Conservation (phyloP, 2,113 vertebrate species). For the Hepsetus odoe region DNA sequence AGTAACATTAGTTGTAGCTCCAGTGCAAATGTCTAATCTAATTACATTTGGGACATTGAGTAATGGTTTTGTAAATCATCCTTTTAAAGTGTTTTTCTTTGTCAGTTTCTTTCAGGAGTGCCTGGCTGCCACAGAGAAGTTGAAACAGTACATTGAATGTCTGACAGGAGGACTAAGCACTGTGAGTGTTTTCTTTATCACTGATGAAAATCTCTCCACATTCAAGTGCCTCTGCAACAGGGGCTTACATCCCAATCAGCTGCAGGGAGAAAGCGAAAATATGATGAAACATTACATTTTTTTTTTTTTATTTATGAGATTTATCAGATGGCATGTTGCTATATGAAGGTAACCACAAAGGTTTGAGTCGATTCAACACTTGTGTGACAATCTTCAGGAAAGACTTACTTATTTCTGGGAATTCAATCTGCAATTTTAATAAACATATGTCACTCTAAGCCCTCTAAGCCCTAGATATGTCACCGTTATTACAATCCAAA, state of each 20-base stretch:
- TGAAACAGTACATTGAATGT: slow-evolving; percentile 69
- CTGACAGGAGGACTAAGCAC: slow-evolving; percentile 65
- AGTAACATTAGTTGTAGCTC: too few relatives aligned
- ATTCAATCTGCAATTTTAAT: too few relatives aligned
- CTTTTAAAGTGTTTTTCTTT: slow-evolving; percentile 36
- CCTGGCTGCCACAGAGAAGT: slow-evolving; percentile 68
- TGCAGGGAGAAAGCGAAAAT: neutral
- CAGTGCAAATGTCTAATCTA: too few relatives aligned
- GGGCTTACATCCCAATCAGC: neutral
- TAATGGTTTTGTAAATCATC: neutral
- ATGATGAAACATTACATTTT: neutral
- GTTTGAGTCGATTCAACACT: too few relatives aligned
- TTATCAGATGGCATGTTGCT: too few relatives aligned
- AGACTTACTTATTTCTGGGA: too few relatives aligned
- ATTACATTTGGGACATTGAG: too few relatives aligned
- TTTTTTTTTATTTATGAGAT: neutral
- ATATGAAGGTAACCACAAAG: too few relatives aligned
- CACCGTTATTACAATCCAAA: too few relatives aligned
- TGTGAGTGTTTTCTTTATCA: slow-evolving; percentile 63
- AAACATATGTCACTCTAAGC: too few relatives aligned
- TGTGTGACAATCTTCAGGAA: too few relatives aligned
- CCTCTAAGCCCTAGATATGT: too few relatives aligned
- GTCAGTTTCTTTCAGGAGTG: slow-evolving; percentile 78
- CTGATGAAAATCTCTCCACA: neutral
- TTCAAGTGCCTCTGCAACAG: neutral